A percentile compares a stretch with the other conserved stretches of the same genome.
These are phyloP conservation scores for Bradysia coprophila DNA, from an alignment of 1,140 invertebrate genomes.

Conservation along the genomic window DNA sequence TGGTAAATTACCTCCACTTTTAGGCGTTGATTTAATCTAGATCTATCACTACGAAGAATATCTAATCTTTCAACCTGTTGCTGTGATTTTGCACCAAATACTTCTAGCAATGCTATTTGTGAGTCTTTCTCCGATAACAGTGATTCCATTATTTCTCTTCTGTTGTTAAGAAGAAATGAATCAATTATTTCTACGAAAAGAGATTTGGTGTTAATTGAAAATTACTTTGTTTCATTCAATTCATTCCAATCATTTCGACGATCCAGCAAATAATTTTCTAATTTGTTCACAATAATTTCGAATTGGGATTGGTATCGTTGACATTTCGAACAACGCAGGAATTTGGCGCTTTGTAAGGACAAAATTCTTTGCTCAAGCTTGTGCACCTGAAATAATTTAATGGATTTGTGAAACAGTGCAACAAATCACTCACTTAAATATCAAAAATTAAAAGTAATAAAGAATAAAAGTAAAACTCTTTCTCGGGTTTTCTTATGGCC, in stretches of 20 bases:
- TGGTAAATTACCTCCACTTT: not conserved
- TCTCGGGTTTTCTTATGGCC: too few relatives aligned
- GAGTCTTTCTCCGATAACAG: not conserved
- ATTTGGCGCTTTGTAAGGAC: not conserved
- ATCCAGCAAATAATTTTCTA: not conserved
- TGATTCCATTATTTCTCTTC: not conserved
- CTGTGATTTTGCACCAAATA: not conserved
- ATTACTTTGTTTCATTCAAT: not conserved
- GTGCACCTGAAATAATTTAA: not conserved
- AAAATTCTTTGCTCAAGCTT: not conserved
- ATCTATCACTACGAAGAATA: not conserved
- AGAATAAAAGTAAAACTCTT: too few relatives aligned
- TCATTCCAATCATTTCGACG: not conserved
- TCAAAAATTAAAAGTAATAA: too few relatives aligned
- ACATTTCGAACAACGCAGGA: not conserved
- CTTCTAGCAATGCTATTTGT: not conserved
- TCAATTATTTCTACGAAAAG: not conserved
- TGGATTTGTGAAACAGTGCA: too few relatives aligned
- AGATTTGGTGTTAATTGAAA: too few relatives aligned
- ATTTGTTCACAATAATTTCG: not conserved
- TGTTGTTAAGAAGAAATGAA: not conserved
- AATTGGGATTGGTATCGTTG: not conserved
- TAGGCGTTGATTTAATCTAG: not conserved
- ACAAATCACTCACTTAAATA: too few relatives aligned
- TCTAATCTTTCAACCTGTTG: not conserved